Evolutionary conservation across 2,888 invertebrate species (phyloP).

Genomic region (Apodemia duryi): DNA sequence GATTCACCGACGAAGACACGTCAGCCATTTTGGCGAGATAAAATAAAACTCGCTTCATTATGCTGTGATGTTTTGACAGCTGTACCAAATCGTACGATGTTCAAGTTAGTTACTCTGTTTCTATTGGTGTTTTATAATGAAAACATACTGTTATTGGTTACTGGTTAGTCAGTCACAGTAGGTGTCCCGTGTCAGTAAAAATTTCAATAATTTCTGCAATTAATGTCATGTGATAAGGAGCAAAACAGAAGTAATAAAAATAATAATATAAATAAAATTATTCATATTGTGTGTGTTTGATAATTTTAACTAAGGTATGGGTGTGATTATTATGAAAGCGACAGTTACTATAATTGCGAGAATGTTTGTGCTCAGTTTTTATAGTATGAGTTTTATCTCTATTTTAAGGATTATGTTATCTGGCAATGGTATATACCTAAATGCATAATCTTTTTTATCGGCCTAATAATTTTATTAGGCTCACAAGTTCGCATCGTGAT

Average conservation of each 20-base stretch:
- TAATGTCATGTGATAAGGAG: conserved; percentile 41
- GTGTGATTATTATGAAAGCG: conserved; percentile 12
- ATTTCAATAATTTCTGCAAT: conserved; percentile 18
- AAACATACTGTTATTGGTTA: conserved; percentile 29
- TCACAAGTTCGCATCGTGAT: background rate
- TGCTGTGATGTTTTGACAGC: conserved; percentile 40
- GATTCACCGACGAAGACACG: conserved; percentile 59
- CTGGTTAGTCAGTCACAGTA: conserved; percentile 5
- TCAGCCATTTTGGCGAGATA: conserved; percentile 79
- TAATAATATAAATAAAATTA: conserved; percentile 41
- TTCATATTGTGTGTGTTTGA: conserved; percentile 29
- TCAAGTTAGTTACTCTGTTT: conserved; percentile 40
- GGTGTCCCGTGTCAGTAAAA: conserved; percentile 5
- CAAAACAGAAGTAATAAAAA: conserved; percentile 40
- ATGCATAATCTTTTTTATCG: background rate
- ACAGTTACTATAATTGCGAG: background rate
- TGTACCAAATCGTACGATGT: conserved; percentile 45
- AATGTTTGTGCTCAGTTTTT: conserved; percentile 6
- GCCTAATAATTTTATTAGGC: background rate
- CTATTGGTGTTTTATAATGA: conserved; percentile 42
- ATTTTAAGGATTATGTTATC: conserved; percentile 2
- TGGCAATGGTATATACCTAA: background rate
- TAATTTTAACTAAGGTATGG: background rate
- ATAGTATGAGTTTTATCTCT: conserved; percentile 6
- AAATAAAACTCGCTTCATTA: conserved; percentile 61